Conservation (phyloP, 2,797 vertebrate species). For the Poeciliopsis turneri region DNA sequence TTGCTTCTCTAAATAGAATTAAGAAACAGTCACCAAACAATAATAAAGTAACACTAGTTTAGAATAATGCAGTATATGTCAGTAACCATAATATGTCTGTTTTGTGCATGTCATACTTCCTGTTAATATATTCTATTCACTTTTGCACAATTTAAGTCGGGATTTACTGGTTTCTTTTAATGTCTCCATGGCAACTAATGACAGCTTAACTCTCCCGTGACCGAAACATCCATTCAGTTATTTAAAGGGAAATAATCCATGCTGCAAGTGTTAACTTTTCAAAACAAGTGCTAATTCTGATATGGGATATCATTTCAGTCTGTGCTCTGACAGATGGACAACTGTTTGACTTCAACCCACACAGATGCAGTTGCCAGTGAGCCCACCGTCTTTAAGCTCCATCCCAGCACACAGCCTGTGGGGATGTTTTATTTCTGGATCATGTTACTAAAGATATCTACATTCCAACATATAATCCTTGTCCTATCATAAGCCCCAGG, state of each 20-base stretch:
- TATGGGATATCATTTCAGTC: background rate
- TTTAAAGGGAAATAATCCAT: background rate
- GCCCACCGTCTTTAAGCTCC: slow-evolving; percentile 25
- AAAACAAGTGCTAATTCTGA: background rate
- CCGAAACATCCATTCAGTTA: background rate
- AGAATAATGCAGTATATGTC: background rate
- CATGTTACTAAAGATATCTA: slow-evolving; percentile 67
- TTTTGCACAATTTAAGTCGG: background rate
- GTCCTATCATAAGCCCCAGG: slow-evolving; percentile 58
- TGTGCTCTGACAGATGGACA: background rate
- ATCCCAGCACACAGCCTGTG: slow-evolving; percentile 15
- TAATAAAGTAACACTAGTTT: background rate
- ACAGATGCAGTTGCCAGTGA: slow-evolving; percentile 9
- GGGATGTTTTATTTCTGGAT: slow-evolving; percentile 46
- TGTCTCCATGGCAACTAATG: background rate
- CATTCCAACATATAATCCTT: slow-evolving; percentile 62
- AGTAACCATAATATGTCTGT: background rate
- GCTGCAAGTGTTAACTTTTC: background rate
- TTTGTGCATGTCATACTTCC: background rate
- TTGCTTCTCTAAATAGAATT: background rate
- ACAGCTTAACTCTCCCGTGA: background rate
- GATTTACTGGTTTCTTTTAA: background rate
- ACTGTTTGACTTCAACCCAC: slow-evolving; percentile 13
- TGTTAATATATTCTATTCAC: too few relatives aligned
- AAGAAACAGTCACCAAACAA: background rate